Conservation (phyloP, 2,113 vertebrate species). For the Corvus hawaiiensis region DNA sequence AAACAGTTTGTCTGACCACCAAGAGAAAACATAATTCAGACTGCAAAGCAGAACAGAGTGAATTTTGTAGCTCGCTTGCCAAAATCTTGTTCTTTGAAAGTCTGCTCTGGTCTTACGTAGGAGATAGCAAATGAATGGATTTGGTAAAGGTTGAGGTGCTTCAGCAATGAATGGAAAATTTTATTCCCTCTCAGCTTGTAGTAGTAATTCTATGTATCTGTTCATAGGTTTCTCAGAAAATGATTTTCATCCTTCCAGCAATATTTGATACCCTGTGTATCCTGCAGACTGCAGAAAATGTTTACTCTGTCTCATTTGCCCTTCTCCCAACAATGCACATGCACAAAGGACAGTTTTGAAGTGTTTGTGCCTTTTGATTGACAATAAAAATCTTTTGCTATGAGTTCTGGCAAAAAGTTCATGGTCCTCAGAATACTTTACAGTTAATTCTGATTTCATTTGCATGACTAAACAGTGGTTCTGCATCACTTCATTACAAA, state of each 20-base stretch:
- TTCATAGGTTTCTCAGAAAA: neutral
- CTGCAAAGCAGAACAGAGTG: neutral
- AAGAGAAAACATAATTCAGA: neutral
- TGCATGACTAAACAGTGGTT: slow-evolving; percentile 39
- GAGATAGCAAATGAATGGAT: neutral
- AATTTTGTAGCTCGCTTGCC: neutral
- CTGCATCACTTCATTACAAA: slow-evolving; percentile 6
- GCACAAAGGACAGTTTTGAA: neutral
- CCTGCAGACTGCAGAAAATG: neutral
- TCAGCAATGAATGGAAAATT: neutral
- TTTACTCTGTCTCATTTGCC: neutral
- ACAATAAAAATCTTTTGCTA: neutral
- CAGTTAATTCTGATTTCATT: slow-evolving; percentile 33
- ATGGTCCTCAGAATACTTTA: neutral
- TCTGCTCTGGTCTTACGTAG: accelerated
- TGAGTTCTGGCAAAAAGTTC: slow-evolving; percentile 18
- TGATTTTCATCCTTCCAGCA: neutral
- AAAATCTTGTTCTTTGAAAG: neutral
- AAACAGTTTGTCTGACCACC: neutral
- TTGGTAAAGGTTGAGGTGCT: neutral
- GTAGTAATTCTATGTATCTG: neutral
- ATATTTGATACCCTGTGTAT: neutral
- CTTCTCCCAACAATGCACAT: neutral
- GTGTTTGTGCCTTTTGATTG: neutral
- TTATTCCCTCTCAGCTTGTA: neutral